Conservation (phyloP, 2,797 vertebrate genomes). For the Cheirogaleus major region DNA sequence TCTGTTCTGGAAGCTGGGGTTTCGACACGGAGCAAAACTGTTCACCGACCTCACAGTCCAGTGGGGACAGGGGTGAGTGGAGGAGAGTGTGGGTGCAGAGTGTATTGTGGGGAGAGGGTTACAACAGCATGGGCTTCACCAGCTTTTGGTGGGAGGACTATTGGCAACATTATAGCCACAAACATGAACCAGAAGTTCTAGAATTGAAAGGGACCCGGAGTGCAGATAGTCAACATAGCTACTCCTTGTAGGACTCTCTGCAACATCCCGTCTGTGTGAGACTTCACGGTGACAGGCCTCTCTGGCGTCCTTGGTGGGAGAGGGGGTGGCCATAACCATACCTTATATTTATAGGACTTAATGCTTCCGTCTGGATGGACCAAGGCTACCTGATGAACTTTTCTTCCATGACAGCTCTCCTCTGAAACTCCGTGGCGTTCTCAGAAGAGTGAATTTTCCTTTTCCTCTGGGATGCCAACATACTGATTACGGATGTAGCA, state of each 20-base stretch:
- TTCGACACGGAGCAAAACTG: rapidly evolving
- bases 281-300: neutral
- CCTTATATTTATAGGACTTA: neutral
- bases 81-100: neutral
- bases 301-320: neutral
- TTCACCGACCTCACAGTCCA: neutral
- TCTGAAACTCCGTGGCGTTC: rapidly evolving
- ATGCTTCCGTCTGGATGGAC: neutral
- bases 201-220: neutral
- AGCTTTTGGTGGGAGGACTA: neutral
- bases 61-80: neutral
- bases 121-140: rapidly evolving
- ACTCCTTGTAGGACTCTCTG: rapidly evolving
- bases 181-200: neutral
- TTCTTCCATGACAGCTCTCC: neutral
- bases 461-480: neutral
- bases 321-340: too few relatives aligned
- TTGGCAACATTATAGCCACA: neutral
- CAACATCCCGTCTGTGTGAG: too few relatives aligned
- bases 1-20: neutral
- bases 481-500: rapidly evolving
- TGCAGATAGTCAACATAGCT: rapidly evolving
- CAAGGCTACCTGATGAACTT: neutral
- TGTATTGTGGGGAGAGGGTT: neutral
- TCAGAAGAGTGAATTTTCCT: neutral